Conservation (phyloP, 53 echinoderm and acorn worm species). For the Pentamera pediparva region DNA sequence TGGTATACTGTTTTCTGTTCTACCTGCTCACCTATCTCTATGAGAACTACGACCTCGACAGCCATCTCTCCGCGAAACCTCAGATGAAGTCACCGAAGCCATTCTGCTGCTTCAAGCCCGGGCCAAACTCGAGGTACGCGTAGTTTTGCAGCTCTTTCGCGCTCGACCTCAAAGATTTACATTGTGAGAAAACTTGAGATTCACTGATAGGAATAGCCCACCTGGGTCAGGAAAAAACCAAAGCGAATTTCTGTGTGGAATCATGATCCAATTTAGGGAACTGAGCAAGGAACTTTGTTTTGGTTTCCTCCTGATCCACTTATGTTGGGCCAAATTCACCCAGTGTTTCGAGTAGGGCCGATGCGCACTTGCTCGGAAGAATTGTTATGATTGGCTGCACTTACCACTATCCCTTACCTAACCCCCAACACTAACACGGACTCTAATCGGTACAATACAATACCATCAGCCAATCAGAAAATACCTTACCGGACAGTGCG, state of each 20-base stretch:
- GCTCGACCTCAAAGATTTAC: background rate
- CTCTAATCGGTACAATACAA: too few species aligned
- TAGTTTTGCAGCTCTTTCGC: background rate
- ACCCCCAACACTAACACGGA: too few species aligned
- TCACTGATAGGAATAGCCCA: background rate
- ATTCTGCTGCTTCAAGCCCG: conserved; percentile 61
- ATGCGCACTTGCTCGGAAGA: too few species aligned
- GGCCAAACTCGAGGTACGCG: conserved; percentile 52
- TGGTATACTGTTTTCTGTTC: conserved; percentile 63
- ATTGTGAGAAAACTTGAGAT: background rate
- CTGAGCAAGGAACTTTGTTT: background rate
- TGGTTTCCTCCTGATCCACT: background rate
- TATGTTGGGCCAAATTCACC: background rate
- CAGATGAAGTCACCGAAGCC: conserved; percentile 67
- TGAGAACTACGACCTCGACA: conserved; percentile 43
- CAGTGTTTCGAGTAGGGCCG: too few species aligned
- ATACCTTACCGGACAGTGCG: too few species aligned
- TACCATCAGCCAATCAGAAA: too few species aligned
- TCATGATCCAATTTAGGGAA: background rate
- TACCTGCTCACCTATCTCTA: conserved; percentile 56
- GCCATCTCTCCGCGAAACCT: conserved; percentile 42
- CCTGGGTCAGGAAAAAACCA: too few species aligned
- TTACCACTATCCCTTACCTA: too few species aligned
- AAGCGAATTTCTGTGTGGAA: too few species aligned
- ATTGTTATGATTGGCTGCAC: too few species aligned